Percentiles rank a stretch among this genome's conserved stretches.
phyloP scores from a whole-genome alignment of 2,888 invertebrate species.

The Tenthredo scrophulariae region DNA sequence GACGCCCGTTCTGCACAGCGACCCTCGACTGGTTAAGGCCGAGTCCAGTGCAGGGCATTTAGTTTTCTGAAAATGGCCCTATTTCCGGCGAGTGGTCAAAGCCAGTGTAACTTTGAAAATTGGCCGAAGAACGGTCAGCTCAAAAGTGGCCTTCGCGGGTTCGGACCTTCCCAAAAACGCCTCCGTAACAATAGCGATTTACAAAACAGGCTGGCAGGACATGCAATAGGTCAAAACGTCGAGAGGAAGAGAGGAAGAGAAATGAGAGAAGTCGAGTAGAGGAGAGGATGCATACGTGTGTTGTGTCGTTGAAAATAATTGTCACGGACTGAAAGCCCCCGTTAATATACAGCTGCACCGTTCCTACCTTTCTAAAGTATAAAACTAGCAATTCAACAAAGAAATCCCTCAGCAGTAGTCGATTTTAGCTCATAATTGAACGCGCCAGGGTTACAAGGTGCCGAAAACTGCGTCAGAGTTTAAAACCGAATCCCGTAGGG shows the following conservation, averaged over 20 bases:
- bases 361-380: not conserved
- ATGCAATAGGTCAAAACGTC: not conserved
- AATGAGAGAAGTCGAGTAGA: not conserved
- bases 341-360: constrained; percentile 36
- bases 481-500: constrained; percentile 10
- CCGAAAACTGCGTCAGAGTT: constrained; percentile 10
- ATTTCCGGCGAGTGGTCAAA: constrained; percentile 22
- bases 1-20: not conserved
- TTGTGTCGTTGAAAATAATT: constrained; percentile 28
- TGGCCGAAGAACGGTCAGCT: constrained; percentile 21
- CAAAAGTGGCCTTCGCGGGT: constrained; percentile 25
- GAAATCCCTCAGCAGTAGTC: constrained; percentile 30
- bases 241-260: not conserved
- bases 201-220: not conserved
- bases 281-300: not conserved
- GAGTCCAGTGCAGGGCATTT: not conserved
- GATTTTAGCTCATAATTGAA: constrained; percentile 42
- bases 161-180: constrained; percentile 41
- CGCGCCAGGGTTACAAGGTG: constrained; percentile 18
- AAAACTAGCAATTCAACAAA: constrained; percentile 33
- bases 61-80: constrained; percentile 23
- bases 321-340: constrained; percentile 32
- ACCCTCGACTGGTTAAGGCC: not conserved
- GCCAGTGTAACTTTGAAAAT: constrained; percentile 19
- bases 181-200: constrained; percentile 40